Evolutionary conservation across 1,140 invertebrate species (phyloP).

Genomic region (Pogonomyrmex californicus): DNA sequence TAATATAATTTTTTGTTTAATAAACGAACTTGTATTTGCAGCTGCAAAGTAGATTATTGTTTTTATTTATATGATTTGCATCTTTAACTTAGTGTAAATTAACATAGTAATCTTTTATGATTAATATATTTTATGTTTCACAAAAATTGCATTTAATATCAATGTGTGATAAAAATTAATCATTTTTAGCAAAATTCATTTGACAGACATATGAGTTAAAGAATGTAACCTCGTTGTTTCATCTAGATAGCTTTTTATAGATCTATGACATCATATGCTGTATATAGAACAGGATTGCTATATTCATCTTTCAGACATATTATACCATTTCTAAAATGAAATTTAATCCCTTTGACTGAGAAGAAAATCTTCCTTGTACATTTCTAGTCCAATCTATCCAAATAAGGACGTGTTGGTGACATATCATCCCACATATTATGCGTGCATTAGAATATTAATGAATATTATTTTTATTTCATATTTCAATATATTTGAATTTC

Average conservation of each 20-base stretch:
- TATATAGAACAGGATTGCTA: constrained; percentile 67
- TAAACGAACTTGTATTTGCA: background rate
- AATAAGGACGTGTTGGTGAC: constrained; percentile 62
- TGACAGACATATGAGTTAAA: background rate
- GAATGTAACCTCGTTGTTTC: constrained; percentile 53
- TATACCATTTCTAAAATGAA: constrained; percentile 46
- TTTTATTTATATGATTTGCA: background rate
- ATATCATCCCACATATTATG: constrained; percentile 60
- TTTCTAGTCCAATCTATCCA: constrained; percentile 53
- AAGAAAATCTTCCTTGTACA: constrained; percentile 15
- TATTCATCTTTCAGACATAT: constrained; percentile 65
- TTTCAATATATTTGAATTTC: constrained; percentile 6
- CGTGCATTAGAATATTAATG: constrained; percentile 31
- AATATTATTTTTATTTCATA: background rate
- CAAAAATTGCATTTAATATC: background rate
- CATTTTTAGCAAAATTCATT: background rate
- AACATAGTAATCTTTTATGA: background rate
- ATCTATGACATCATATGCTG: constrained; percentile 78
- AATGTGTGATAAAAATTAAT: background rate
- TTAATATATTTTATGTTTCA: background rate
- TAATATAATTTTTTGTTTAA: background rate
- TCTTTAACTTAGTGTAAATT: background rate
- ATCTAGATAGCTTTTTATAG: constrained; percentile 73
- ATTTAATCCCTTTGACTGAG: constrained; percentile 51
- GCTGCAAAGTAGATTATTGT: background rate